Evolutionary conservation across 2,888 invertebrate genomes (phyloP).

Genomic region (Rhogogaster chlorosoma): DNA sequence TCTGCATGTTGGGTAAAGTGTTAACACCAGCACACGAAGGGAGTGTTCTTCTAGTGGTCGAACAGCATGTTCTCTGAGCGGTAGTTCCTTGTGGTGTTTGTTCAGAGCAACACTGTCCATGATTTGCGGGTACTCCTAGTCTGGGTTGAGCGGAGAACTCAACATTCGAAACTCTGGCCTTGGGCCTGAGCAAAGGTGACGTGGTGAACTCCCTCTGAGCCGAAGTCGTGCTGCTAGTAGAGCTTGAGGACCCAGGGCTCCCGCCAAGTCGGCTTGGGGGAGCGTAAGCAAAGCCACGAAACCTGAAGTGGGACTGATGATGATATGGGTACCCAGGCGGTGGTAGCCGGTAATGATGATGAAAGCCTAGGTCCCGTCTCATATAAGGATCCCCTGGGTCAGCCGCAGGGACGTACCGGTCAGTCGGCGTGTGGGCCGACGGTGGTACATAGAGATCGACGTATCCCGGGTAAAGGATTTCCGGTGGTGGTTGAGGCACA

Average conservation of each 20-base stretch:
- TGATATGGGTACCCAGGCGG: slow-evolving; percentile 77
- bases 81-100: not conserved
- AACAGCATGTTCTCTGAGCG: slow-evolving; percentile 80
- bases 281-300: slow-evolving; percentile 74
- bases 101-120: slow-evolving; percentile 73
- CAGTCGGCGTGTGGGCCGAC: slow-evolving; percentile 86
- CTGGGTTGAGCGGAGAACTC: slow-evolving; percentile 67
- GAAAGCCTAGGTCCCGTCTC: slow-evolving; percentile 80
- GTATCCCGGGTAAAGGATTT: slow-evolving; percentile 75
- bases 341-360: slow-evolving; percentile 81
- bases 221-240: slow-evolving; percentile 78
- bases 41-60: slow-evolving; percentile 81
- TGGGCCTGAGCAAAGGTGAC: slow-evolving; percentile 77
- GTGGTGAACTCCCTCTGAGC: slow-evolving; percentile 76
- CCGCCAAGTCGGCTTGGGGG: slow-evolving; percentile 72
- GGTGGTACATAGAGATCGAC: slow-evolving; percentile 83
- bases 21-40: slow-evolving; percentile 73
- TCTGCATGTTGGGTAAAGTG: slow-evolving; percentile 62
- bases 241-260: slow-evolving; percentile 79
- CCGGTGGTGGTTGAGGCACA: slow-evolving; percentile 80
- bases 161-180: slow-evolving; percentile 73
- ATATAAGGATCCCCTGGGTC: slow-evolving; percentile 81
- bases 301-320: slow-evolving; percentile 72
- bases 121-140: slow-evolving; percentile 54
- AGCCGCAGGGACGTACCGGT: slow-evolving; percentile 83